Conservation (phyloP, 2,113 vertebrate genomes). For the Cyprinus carpio region DNA sequence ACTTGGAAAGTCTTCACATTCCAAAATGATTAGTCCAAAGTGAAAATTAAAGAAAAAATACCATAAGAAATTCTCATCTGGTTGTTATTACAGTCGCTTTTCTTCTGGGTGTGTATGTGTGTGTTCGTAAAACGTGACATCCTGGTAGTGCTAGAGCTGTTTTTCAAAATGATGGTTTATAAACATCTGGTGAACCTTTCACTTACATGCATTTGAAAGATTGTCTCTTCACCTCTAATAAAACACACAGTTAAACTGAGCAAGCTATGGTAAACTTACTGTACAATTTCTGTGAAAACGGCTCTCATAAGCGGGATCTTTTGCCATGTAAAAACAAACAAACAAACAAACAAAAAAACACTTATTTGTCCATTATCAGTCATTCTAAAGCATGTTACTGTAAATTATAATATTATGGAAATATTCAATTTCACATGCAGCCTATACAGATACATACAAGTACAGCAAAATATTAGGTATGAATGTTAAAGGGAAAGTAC, state of each 20-base stretch:
- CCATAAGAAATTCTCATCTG: slow-evolving; percentile 79
- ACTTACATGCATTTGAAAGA: slow-evolving; percentile 56
- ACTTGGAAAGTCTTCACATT: slow-evolving; percentile 78
- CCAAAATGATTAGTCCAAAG: slow-evolving; percentile 80
- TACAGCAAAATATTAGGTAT: background rate
- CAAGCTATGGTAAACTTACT: background rate
- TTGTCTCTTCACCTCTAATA: slow-evolving; percentile 48
- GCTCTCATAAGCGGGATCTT: background rate
- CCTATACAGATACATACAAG: background rate
- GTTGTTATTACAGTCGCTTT: slow-evolving; percentile 87
- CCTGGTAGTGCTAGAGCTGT: slow-evolving; percentile 50
- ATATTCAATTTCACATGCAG: background rate
- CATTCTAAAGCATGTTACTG: background rate
- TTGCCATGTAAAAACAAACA: background rate
- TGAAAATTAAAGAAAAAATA: slow-evolving; percentile 48
- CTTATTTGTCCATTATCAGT: background rate
- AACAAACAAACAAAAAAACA: too few species aligned
- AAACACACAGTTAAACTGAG: slow-evolving; percentile 5
- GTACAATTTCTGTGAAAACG: background rate
- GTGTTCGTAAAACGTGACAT: slow-evolving; percentile 54
- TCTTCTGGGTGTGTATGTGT: slow-evolving; percentile 36
- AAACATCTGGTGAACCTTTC: slow-evolving; percentile 64
- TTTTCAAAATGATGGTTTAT: slow-evolving; percentile 60
- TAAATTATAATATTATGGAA: background rate
- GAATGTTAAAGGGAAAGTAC: background rate